Evolutionary conservation across 1,140 invertebrate species (phyloP), one percentile per base, ranked within the genome.

Genomic region (Spodoptera frugiperda): DNA sequence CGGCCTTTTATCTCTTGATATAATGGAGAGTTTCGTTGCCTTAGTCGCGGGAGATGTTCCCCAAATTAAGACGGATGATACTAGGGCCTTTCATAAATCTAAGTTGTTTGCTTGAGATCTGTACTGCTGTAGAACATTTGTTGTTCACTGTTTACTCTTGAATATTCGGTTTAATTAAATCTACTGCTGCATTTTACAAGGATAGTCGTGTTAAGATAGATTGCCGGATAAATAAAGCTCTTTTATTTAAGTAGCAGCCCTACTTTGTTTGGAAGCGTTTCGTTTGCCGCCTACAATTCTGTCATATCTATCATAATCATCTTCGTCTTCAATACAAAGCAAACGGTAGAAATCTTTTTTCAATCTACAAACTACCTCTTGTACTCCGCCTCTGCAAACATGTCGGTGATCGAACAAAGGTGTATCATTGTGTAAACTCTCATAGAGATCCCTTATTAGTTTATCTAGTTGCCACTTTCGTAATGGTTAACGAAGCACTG

Each of bases 401-500:
- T 44, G 10, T 17, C 59, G 33, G 59, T 44, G 12, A 57, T 57
- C 33, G 59, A 44, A 63, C 59, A 63, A 63, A 63, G 33, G 59
- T 63, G 44, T 19, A 9, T 17, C n/a, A 33, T 33, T 63, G 59
- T 63, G 59, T 63, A 19, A 63, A 19, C 59, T 63, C 44, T 44
- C 33, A 12, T 46, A 63, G 30, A 17, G 11, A 15, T 33, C 44
- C 33, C 59, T 57, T 76, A 68, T 53, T 55, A 48, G 74, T 55
- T 49, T 54, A 67, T 63, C 63, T 55, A 55, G 59, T 63, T 48
- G 46, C 21, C 46, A 79, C 76, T 82, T 78, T 81, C 76, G 82
- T 49, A 81, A 83, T 68, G 53, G 39, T 77, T 82, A 81, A 84
- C 70, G 77, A 81, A 82, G 78, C 78, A 79, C 76, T 85, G 84